These are phyloP conservation scores for Gobio occitaniae DNA, from an alignment of 2,797 vertebrate species.

Conservation along the genomic window DNA sequence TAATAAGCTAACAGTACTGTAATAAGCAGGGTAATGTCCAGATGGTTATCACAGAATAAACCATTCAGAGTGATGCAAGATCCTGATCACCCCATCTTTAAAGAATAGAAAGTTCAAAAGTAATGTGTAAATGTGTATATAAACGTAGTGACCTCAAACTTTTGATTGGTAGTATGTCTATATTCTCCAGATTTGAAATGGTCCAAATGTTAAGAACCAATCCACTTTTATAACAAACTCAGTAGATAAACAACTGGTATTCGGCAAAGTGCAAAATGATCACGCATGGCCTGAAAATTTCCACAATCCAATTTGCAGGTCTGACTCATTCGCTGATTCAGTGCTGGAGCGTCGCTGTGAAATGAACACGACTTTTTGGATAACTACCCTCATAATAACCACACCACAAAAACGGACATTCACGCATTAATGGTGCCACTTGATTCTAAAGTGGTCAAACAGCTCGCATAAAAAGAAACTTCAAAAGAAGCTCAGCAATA, in stretches of 20 bases:
- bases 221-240: background rate
- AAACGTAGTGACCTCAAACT: too few species aligned
- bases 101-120: too few species aligned
- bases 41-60: too few species aligned
- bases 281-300: background rate
- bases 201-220: background rate
- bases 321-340: background rate
- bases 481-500: conserved; percentile 15
- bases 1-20: too few species aligned
- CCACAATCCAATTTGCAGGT: conserved; percentile 6
- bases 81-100: too few species aligned
- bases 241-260: conserved; percentile 13
- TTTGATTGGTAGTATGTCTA: background rate
- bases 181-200: background rate
- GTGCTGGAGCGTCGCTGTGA: conserved; percentile 4
- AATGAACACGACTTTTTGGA: conserved; percentile 2
- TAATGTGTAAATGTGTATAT: too few species aligned
- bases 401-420: conserved; percentile 14
- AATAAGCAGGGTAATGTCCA: too few species aligned
- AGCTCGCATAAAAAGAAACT: conserved; percentile 10
- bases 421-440: background rate
- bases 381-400: conserved; percentile 37
- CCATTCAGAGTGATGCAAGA: too few species aligned
- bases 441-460: conserved; percentile 8
- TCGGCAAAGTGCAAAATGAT: conserved; percentile 26